Base-by-base conservation (phyloP, 1,140 invertebrate species). In the Zaprionus ornatus region DNA sequence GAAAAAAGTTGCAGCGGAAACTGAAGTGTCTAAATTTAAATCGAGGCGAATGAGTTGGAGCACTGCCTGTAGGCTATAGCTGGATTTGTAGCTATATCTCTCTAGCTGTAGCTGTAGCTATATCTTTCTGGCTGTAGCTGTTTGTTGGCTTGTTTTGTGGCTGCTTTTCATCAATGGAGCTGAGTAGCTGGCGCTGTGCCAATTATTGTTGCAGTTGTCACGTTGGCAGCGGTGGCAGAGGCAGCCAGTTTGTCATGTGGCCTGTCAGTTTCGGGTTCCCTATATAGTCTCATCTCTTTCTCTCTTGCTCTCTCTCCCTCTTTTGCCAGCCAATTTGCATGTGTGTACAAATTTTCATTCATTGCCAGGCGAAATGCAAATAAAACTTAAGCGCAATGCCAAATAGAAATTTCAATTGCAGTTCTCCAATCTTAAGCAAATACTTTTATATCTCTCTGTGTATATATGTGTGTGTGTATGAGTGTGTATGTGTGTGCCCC, bases 11-110 rank as follows among this genome's bases (percentile, higher is more conserved):
- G 56, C 69, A 65, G 72, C 83, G 84, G 80, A 88, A 81, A 88
- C 84, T 88, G 85, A 90, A 90, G 78, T 81, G 72, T 74, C 84
- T 88, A 88, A 76, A 88, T 84, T 88, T 88, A 88, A 88, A 87
- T 74, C 77, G 62, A 60, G 21, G 23, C 71, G 71, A 75, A 82
- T 70, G 79, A 73, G 74, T 68, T 65, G 61, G 56, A 80, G 64
- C 72, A 73, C 37, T 60, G 56, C 25, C 37, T 42, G 48, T 59
- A 59, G 56, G 21, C 66, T 42, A 37, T 65, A 57, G 65, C 37
- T 60, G 52, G 61, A 52, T 55, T 32, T 62, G 19, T 70, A 32
- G 54, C 64, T 5, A 5, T 42, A 64, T 56, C 6, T 42, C 37
- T 42, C 13, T 10, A 9, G 17, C 64, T 42, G 15, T 56, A 42